Conservation (phyloP, 2,113 vertebrate genomes). For the Muntiacus reevesi region DNA sequence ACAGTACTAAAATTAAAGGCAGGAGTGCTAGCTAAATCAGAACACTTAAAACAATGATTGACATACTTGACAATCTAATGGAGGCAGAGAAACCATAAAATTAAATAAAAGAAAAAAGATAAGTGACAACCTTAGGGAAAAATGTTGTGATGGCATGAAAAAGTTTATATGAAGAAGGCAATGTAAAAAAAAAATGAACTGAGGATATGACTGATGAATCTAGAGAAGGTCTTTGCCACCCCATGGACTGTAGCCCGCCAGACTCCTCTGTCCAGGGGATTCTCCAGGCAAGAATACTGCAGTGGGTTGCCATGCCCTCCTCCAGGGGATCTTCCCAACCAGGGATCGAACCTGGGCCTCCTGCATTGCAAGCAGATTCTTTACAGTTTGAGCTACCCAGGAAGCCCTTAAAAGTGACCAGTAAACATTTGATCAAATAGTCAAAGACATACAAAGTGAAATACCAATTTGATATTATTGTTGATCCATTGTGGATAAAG, state of each 20-base stretch:
- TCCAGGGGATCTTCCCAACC: background rate
- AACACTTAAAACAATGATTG: background rate
- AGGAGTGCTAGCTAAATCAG: background rate
- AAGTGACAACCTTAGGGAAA: background rate
- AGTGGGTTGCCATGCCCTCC: background rate
- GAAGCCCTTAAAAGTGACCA: background rate
- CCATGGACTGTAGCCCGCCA: background rate
- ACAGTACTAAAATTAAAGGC: background rate
- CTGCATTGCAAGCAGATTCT: background rate
- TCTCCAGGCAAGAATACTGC: background rate
- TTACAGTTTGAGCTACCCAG: background rate
- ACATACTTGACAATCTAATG: background rate
- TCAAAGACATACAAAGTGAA: background rate
- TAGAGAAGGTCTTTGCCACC: background rate
- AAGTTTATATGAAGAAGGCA: background rate
- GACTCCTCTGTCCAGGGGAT: background rate
- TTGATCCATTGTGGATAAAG: background rate
- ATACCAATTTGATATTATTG: background rate
- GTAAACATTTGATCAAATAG: background rate
- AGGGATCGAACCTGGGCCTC: background rate
- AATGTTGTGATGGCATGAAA: background rate
- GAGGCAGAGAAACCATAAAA: background rate
- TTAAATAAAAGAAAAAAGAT: background rate
- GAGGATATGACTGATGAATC: background rate
- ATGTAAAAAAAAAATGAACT: background rate